Base-by-base conservation (phyloP, 2,797 vertebrate genomes). In the Diglossa cyanea region DNA sequence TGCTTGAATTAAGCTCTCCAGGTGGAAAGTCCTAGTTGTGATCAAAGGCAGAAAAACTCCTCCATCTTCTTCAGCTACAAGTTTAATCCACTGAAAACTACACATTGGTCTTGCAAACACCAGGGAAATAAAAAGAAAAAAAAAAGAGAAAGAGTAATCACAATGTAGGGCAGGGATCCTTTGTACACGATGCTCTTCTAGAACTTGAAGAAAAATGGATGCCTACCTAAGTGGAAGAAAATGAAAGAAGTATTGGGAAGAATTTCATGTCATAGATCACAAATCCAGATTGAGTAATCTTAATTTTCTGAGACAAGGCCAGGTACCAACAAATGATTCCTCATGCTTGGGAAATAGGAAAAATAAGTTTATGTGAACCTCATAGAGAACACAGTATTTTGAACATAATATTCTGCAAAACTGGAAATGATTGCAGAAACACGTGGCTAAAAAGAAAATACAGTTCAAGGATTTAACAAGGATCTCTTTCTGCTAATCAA, bases 401-500 rank as follows among this genome's bases (percentile, higher is more conserved):
- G 30, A 63, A 55, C 11, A 33, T 25, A 40, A 19, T 66, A 55
- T 81, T 93, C 51, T 73, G 42, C 70, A 93, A 58, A 81, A 79
- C 5, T 53, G 31, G 35, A 80, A 79, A 50, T 13, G 0, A 48
- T 9, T 82, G 44, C 45, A 82, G 39, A 82, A 91, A 10, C 20
- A 76, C 2, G 7, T 51, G 45, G 10, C 35, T 86, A 39, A 51
- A 72, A 88, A 54, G 26, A 79, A 75, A 84, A 65, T 19, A 47
- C 0, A 62, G 21, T 44, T 78, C 26, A 86, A 72, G n/a, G 50
- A 82, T 45, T 81, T 75, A 79, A 84, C 25, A 65, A 54, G 20
- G 21, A 5, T 47, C 95, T 86, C 37, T 96, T 82, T 87, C 88
- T 94, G 44, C 71, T 91, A 95, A 96, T 48, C 53, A 72, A 94